Percentiles rank a stretch among this genome's conserved stretches.
These are phyloP conservation scores for Monochamus alternatus DNA, from an alignment of 2,888 invertebrate genomes.

Conservation along the genomic window DNA sequence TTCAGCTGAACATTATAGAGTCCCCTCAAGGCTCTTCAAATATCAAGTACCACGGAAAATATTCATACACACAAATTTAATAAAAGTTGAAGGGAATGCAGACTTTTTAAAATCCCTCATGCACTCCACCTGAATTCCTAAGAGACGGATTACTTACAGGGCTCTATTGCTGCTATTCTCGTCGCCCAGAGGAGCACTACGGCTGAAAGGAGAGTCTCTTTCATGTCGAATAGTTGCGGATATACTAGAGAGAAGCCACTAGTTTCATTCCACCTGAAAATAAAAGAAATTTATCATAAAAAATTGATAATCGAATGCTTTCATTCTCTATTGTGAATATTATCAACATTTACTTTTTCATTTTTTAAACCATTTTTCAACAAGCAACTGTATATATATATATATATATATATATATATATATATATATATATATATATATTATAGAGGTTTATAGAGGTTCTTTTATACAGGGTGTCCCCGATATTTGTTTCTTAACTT, in stretches of 20 bases:
- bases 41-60: slow-evolving; percentile 11
- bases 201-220: slow-evolving; percentile 52
- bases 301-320: too few relatives aligned
- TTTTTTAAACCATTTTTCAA: too few relatives aligned
- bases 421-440: too few relatives aligned
- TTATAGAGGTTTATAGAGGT: too few relatives aligned
- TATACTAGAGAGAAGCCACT: slow-evolving; percentile 17
- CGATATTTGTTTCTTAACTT: too few relatives aligned
- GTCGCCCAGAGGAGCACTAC: slow-evolving; percentile 55
- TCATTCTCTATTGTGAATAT: too few relatives aligned
- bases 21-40: not conserved
- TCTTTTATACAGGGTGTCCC: too few relatives aligned
- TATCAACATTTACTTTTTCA: too few relatives aligned
- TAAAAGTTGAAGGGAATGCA: slow-evolving; percentile 50
- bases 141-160: slow-evolving; percentile 62
- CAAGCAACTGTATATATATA: too few relatives aligned
- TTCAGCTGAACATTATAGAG: not conserved
- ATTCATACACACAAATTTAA: slow-evolving; percentile 44
- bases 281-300: not conserved
- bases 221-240: slow-evolving; percentile 51
- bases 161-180: slow-evolving; percentile 62
- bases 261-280: slow-evolving; percentile 58
- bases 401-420: too few relatives aligned
- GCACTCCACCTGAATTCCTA: slow-evolving; percentile 22
- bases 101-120: slow-evolving; percentile 16